Conservation (phyloP, 2,888 invertebrate genomes). For the Gonocerus acuteangulatus region DNA sequence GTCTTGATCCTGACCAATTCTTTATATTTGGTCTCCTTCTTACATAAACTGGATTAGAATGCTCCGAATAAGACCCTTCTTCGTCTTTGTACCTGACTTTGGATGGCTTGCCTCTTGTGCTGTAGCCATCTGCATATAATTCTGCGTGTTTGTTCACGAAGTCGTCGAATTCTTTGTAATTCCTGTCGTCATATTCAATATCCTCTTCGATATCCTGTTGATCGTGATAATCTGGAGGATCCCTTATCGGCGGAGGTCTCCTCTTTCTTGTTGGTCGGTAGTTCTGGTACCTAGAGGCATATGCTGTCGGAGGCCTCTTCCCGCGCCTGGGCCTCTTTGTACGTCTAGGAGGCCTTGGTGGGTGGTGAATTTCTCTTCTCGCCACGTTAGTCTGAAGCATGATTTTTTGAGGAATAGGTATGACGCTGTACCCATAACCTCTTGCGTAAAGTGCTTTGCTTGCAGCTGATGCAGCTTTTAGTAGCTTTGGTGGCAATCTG, state of each 20-base stretch:
- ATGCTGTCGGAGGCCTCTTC: slow-evolving; percentile 22
- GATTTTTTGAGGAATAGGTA: slow-evolving; percentile 34
- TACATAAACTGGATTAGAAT: slow-evolving; percentile 15
- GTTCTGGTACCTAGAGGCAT: slow-evolving; percentile 22
- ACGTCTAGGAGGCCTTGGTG: slow-evolving; percentile 18
- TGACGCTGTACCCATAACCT: slow-evolving; percentile 32
- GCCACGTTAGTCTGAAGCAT: slow-evolving; percentile 28
- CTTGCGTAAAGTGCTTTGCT: slow-evolving; percentile 34
- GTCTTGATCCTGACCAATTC: neutral
- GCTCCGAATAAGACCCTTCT: slow-evolving; percentile 9
- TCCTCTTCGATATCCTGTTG: slow-evolving; percentile 33
- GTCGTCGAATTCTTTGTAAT: slow-evolving; percentile 35
- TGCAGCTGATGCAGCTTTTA: slow-evolving; percentile 35
- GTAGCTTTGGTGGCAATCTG: slow-evolving; percentile 36
- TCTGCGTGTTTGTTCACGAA: slow-evolving; percentile 35
- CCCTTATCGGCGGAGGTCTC: slow-evolving; percentile 17
- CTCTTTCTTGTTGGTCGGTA: slow-evolving; percentile 27
- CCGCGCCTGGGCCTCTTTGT: slow-evolving; percentile 23
- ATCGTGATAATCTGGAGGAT: slow-evolving; percentile 29
- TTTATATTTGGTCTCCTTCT: slow-evolving; percentile 6
- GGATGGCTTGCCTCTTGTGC: slow-evolving; percentile 21
- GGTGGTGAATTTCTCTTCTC: slow-evolving; percentile 27
- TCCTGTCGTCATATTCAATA: slow-evolving; percentile 33
- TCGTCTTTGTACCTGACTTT: slow-evolving; percentile 1
- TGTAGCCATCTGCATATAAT: slow-evolving; percentile 35